Conservation (phyloP, 2,113 vertebrate genomes). For the Thermophis baileyi region DNA sequence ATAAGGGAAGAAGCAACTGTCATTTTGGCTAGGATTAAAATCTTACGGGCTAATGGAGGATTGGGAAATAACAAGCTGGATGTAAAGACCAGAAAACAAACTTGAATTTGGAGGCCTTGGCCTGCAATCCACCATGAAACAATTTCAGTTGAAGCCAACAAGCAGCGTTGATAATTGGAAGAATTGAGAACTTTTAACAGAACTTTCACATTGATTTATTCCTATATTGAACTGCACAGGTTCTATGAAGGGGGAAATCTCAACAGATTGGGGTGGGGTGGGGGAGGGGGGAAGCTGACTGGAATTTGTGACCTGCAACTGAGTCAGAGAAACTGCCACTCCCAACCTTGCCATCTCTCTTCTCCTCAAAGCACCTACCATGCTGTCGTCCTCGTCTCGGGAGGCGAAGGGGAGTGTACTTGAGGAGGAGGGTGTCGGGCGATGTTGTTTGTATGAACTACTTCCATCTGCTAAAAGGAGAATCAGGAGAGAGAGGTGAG, state of each 20-base stretch:
- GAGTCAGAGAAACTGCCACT: background rate
- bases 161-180: background rate
- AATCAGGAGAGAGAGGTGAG: background rate
- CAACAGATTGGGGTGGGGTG: background rate
- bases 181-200: background rate
- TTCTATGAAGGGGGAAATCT: background rate
- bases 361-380: conserved; percentile 73
- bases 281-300: too few relatives aligned
- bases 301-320: background rate
- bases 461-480: conserved; percentile 77
- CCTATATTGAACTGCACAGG: background rate
- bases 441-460: conserved; percentile 88
- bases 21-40: background rate
- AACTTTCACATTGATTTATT: background rate
- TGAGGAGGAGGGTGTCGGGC: conserved; percentile 90
- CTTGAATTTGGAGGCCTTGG: background rate
- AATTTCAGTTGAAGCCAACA: background rate
- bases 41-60: background rate
- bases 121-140: background rate
- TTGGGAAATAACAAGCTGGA: background rate
- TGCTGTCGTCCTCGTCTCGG: conserved; percentile 89
- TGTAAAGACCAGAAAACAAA: background rate
- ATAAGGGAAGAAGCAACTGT: background rate
- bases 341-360: background rate
- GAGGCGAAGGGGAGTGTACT: conserved; percentile 92